A percentile compares a stretch with the other conserved stretches of the same genome.
phyloP scores from a whole-genome alignment of 2,113 vertebrate genomes.

The Phalacrocorax carbo region DNA sequence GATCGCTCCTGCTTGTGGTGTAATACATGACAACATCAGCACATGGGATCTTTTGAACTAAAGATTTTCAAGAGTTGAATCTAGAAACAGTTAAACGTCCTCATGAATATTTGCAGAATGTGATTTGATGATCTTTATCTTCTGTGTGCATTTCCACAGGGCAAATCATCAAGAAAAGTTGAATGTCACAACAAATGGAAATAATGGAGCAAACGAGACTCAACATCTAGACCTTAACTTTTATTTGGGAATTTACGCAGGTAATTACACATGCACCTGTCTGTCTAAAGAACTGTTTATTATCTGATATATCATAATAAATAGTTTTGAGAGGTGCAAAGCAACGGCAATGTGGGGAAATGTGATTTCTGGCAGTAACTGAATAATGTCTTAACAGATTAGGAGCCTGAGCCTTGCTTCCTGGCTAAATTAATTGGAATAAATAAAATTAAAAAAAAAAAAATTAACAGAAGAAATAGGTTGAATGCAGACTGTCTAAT shows the following conservation, averaged over 20 bases:
- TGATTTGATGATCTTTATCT: neutral
- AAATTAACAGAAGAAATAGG: conserved; percentile 17
- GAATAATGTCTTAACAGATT: conserved; percentile 37
- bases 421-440: conserved; percentile 59
- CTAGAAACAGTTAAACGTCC: neutral
- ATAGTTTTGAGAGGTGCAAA: neutral
- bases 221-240: conserved; percentile 80
- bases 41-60: neutral
- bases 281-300: neutral
- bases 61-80: neutral
- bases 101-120: neutral
- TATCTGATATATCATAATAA: neutral
- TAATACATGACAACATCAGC: neutral
- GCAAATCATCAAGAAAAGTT: conserved; percentile 68
- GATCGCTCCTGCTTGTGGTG: neutral
- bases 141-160: conserved; percentile 63
- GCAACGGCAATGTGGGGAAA: neutral
- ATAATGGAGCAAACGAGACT: conserved; percentile 43
- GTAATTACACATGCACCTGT: conserved; percentile 64
- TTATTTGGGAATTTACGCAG: conserved; percentile 90
- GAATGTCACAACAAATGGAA: conserved; percentile 62
- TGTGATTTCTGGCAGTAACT: conserved; percentile 20
- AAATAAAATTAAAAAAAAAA: conserved; percentile 19
- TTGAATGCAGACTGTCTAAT: conserved; percentile 53
- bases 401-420: conserved; percentile 19